A percentile compares a stretch with the other conserved stretches of the same genome.
These are phyloP conservation scores for Drosophila guanche DNA, from an alignment of 1,140 invertebrate genomes.

Conservation along the genomic window DNA sequence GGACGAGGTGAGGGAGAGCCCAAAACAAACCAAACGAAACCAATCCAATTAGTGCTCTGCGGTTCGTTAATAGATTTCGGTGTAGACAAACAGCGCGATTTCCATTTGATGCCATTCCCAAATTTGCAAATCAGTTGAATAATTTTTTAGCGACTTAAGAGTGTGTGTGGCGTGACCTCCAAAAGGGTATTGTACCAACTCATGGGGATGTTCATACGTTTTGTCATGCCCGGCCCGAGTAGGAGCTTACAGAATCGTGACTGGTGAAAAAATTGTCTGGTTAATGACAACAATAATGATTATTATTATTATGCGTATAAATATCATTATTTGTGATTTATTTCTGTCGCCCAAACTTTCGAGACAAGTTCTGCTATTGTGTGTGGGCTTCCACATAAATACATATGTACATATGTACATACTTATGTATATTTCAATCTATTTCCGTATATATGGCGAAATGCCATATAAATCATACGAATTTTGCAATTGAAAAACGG, in stretches of 20 bases:
- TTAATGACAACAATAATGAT: slow-evolving; percentile 10
- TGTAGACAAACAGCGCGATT: slow-evolving; percentile 30
- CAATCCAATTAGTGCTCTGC: slow-evolving; percentile 53
- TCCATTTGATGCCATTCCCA: slow-evolving; percentile 37
- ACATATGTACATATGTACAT: neutral
- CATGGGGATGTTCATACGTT: slow-evolving; percentile 28
- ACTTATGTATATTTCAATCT: neutral
- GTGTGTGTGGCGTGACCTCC: slow-evolving; percentile 36
- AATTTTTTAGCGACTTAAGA: neutral
- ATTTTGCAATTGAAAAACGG: slow-evolving; percentile 21
- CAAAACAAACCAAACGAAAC: too few relatives aligned
- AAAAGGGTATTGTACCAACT: slow-evolving; percentile 14
- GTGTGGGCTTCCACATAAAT: slow-evolving; percentile 3
- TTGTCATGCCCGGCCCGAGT: slow-evolving; percentile 35
- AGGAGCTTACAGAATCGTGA: slow-evolving; percentile 53
- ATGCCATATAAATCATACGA: slow-evolving; percentile 11
- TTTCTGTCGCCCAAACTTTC: slow-evolving; percentile 21
- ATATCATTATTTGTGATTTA: slow-evolving; percentile 57
- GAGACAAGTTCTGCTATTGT: slow-evolving; percentile 13
- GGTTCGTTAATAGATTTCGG: slow-evolving; percentile 7
- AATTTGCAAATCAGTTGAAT: slow-evolving; percentile 65
- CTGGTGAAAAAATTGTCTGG: slow-evolving; percentile 40
- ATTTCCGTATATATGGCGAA: slow-evolving; percentile 15
- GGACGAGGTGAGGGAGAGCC: too few relatives aligned
- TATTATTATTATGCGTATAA: slow-evolving; percentile 60